Evolutionary conservation across 2,113 vertebrate species (phyloP).

Genomic region (Sinocyclocheilus anshuiensis): DNA sequence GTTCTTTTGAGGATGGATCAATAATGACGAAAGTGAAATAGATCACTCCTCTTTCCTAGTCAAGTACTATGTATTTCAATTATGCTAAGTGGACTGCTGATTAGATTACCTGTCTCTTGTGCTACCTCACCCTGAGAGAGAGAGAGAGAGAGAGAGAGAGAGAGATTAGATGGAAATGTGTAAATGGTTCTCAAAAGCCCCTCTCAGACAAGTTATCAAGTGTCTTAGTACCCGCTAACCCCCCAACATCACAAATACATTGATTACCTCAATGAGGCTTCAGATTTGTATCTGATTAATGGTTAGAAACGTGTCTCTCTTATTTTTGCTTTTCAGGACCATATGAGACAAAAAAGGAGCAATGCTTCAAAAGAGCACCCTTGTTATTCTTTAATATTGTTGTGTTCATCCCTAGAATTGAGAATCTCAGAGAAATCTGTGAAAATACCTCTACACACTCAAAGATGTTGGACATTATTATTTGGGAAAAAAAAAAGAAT

Average conservation of each 20-base stretch:
- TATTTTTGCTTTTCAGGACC: not conserved
- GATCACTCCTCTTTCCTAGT: constrained; percentile 7
- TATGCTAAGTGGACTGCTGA: constrained; percentile 38
- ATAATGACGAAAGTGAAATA: constrained; percentile 29
- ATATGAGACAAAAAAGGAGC: not conserved
- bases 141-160: constrained; percentile 11
- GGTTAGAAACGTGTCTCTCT: not conserved
- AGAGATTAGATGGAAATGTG: constrained; percentile 35
- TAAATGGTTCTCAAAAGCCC: constrained; percentile 46
- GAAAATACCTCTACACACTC: not conserved
- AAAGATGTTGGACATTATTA: not conserved
- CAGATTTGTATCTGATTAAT: not conserved
- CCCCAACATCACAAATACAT: not conserved
- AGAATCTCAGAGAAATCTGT: not conserved
- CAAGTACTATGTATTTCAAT: constrained; percentile 37
- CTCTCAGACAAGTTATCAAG: constrained; percentile 28
- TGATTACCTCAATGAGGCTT: constrained; percentile 14
- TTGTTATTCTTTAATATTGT: not conserved
- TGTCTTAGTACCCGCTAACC: constrained; percentile 21
- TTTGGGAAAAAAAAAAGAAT: not conserved
- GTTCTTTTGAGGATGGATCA: constrained; percentile 27
- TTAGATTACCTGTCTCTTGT: constrained; percentile 43
- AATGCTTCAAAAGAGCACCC: not conserved
- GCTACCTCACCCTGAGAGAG: not conserved
- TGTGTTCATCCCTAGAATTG: not conserved